Conservation (phyloP, 92 coral and sea anemone species). For the Parazoanthus swiftii region DNA sequence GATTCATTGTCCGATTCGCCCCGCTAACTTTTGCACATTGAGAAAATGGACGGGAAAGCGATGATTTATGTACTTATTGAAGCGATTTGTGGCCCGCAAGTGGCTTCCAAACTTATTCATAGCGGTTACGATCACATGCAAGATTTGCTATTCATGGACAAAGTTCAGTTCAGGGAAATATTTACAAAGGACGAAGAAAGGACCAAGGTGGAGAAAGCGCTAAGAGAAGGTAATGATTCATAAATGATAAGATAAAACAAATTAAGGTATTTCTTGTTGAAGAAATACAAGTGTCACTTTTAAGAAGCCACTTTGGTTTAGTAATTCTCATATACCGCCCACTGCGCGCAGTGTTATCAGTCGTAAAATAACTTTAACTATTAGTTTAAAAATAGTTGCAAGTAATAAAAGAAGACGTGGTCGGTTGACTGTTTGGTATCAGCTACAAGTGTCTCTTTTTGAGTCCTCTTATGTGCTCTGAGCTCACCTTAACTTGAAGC, state of each 20-base stretch:
- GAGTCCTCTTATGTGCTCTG: not conserved
- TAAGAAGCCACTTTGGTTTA: not conserved
- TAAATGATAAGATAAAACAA: not conserved
- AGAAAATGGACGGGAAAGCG: slow-evolving; percentile 36
- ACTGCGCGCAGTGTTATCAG: not conserved
- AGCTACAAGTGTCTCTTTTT: not conserved
- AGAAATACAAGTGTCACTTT: not conserved
- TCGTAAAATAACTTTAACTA: not conserved
- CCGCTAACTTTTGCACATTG: not conserved
- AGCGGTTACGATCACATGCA: slow-evolving; percentile 35
- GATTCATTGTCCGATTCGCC: not conserved
- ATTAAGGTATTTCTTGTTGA: not conserved
- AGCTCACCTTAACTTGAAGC: not conserved
- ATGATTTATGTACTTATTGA: not conserved
- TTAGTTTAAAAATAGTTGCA: not conserved
- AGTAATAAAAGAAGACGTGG: not conserved
- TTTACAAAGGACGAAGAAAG: slow-evolving; percentile 15
- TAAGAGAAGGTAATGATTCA: slow-evolving; percentile 23
- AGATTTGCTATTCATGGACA: slow-evolving; percentile 30
- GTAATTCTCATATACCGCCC: not conserved
- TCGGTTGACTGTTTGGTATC: not conserved
- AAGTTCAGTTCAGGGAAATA: not conserved
- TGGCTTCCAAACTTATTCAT: slow-evolving; percentile 15
- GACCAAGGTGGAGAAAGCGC: slow-evolving; percentile 6
- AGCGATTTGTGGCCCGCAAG: slow-evolving; percentile 21